Evolutionary conservation across 1,140 invertebrate genomes (phyloP), one percentile per base, ranked within the genome.

Genomic region (Drosophila watanabei): DNA sequence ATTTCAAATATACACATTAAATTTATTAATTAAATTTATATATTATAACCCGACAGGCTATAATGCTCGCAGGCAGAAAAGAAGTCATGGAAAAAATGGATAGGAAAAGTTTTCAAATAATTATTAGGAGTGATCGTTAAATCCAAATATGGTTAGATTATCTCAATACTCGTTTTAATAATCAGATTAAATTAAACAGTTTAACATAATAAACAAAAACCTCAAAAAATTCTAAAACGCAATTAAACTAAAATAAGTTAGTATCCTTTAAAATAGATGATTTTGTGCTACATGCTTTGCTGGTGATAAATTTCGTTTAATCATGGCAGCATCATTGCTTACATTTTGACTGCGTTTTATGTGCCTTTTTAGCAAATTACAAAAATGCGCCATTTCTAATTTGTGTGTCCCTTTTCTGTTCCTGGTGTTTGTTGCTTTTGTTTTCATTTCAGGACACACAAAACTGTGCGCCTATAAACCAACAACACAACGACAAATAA

Each of bases 321-420:
- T 43, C 76, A 49, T 63, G 32, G 60, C 75, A 52, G 41, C 75
- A 60, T 78, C 56, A 58, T 30, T 28, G 39, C 48, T 14, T n/a
- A 46, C 59, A 57, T 65, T 85, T 76, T 66, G 59, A 60, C 80
- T 78, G 80, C 84, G 82, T 88, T 88, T 88, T 84, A 88, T 89
- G 62, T 70, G 63, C 69, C 84, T 88, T 88, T 88, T 88, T 88
- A 84, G 77, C 73, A 88, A 89, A 88, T 88, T 88, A 79, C 78
- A 84, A 89, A 88, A 89, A 64, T 89, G 85, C 85, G 84, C 80
- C 78, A 88, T 88, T 88, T 86, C 61, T 75, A 70, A 69, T 70
- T 70, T 70, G 64, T 68, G 60, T 68, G 64, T 37, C 41, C 41
- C 37, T 60, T 43, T 58, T 58, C 56, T 43, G 56, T 43, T 46